Evolutionary conservation across 2,113 vertebrate genomes (phyloP).

Genomic region (Cephalopterus ornatus): DNA sequence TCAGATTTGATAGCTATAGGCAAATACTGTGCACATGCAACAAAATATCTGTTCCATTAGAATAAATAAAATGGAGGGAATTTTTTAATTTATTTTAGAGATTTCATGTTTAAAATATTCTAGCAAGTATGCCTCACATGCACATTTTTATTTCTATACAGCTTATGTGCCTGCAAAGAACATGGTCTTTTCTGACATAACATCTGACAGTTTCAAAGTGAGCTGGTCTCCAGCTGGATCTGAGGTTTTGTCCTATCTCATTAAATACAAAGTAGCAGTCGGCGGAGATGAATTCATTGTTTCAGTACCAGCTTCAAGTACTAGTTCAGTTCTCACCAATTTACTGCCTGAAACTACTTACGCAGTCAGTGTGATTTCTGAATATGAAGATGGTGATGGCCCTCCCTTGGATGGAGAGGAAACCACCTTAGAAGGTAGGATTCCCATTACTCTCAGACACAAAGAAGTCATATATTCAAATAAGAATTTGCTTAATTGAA

Average conservation of each 20-base stretch:
- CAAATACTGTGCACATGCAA: background rate
- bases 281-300: slow-evolving; percentile 81
- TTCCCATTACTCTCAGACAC: background rate
- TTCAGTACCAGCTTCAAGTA: slow-evolving; percentile 81
- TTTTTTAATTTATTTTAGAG: background rate
- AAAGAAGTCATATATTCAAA: background rate
- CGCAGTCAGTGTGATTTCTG: slow-evolving; percentile 83
- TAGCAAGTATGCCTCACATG: background rate
- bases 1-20: background rate
- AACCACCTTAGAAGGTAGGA: slow-evolving; percentile 87
- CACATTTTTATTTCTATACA: slow-evolving; percentile 52
- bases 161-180: slow-evolving; percentile 82
- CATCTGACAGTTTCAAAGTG: slow-evolving; percentile 83
- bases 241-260: slow-evolving; percentile 81
- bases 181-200: slow-evolving; percentile 85
- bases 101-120: background rate
- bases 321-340: slow-evolving; percentile 78
- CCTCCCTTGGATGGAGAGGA: slow-evolving; percentile 81
- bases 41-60: background rate
- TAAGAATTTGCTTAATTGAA: background rate
- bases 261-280: slow-evolving; percentile 80
- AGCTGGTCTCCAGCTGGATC: slow-evolving; percentile 81
- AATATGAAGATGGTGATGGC: slow-evolving; percentile 89
- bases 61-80: background rate
- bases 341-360: slow-evolving; percentile 89